phyloP scores from a whole-genome alignment of 2,797 vertebrate genomes.

The Phylloscopus collybita region DNA sequence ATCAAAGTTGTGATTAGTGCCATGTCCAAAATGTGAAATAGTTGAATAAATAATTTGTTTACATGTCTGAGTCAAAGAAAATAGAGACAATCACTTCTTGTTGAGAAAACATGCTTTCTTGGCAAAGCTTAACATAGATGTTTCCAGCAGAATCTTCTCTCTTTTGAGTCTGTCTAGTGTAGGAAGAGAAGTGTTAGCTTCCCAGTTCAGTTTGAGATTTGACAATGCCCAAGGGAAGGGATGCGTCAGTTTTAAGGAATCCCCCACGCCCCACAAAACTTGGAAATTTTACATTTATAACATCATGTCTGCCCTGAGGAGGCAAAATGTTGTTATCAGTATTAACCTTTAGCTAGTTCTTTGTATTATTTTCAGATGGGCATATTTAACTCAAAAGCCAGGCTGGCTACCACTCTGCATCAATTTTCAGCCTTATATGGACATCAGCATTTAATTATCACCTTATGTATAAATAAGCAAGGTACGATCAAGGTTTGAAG shows the following conservation, averaged over 20 bases:
- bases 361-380: not conserved
- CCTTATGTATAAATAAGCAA: not conserved
- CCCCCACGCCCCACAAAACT: constrained; percentile 59
- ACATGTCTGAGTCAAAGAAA: constrained; percentile 20
- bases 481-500: not conserved
- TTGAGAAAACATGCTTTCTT: constrained; percentile 40
- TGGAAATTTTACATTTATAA: constrained; percentile 63
- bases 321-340: constrained; percentile 50
- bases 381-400: constrained; percentile 11
- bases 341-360: constrained; percentile 33
- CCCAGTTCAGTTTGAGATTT: constrained; percentile 47
- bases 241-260: constrained; percentile 66
- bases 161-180: constrained; percentile 27
- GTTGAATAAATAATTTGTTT: constrained; percentile 7
- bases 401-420: not conserved
- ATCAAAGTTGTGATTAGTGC: not conserved
- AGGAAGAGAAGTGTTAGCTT: constrained; percentile 41
- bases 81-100: constrained; percentile 7
- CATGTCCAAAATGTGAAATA: constrained; percentile 3
- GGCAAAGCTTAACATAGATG: not conserved
- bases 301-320: constrained; percentile 61
- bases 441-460: not conserved
- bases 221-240: constrained; percentile 51
- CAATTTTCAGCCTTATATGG: not conserved
- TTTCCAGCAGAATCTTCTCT: constrained; percentile 60